Percentiles rank a stretch among this genome's conserved stretches.
phyloP scores from a whole-genome alignment of 2,113 vertebrate genomes.

The Bubalus kerabau region DNA sequence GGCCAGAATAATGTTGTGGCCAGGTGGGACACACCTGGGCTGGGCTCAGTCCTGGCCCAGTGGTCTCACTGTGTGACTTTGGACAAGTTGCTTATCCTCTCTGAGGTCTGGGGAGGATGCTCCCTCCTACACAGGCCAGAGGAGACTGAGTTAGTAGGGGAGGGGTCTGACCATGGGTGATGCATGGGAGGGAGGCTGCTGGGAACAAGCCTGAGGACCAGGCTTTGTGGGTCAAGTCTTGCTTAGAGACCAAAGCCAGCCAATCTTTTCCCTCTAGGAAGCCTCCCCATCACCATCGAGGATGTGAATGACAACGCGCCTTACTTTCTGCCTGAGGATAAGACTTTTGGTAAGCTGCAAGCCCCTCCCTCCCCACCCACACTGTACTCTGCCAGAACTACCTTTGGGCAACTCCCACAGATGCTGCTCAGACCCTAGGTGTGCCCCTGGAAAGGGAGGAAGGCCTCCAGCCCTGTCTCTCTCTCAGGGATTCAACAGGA shows the following conservation, averaged over 20 bases:
- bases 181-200: background rate
- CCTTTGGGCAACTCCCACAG: background rate
- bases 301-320: slow-evolving; percentile 93
- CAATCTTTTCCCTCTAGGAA: slow-evolving; percentile 68
- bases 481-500: background rate
- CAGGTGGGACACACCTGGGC: background rate
- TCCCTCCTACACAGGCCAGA: background rate
- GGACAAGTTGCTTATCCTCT: background rate
- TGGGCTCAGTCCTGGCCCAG: background rate
- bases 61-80: background rate
- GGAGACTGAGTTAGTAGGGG: background rate
- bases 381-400: background rate
- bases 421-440: background rate
- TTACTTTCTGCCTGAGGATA: slow-evolving; percentile 74
- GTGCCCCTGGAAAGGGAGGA: background rate
- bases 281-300: slow-evolving; percentile 83
- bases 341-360: slow-evolving; percentile 83
- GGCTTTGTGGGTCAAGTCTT: background rate
- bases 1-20: background rate
- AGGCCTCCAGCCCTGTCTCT: background rate
- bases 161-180: background rate
- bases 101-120: background rate
- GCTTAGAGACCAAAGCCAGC: background rate
- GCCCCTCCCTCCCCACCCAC: no score
- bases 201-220: background rate